phyloP scores from a whole-genome alignment of 1,140 invertebrate species.

The Propsilocerus akamusi region DNA sequence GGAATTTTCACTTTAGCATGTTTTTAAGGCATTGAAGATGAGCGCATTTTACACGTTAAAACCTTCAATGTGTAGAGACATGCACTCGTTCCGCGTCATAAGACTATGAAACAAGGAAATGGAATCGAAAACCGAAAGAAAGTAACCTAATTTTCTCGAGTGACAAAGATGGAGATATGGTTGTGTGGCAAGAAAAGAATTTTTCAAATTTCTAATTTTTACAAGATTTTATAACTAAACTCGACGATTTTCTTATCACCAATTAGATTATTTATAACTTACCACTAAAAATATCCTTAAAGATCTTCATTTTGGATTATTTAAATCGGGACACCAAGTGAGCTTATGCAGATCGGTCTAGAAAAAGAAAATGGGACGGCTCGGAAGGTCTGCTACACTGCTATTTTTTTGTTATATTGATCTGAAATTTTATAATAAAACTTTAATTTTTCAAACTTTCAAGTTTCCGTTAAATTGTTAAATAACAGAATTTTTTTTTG shows the following conservation, averaged over 20 bases:
- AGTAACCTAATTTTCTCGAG: too few species aligned
- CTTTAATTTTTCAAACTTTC: too few species aligned
- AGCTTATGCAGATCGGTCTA: too few species aligned
- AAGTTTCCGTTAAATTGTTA: too few species aligned
- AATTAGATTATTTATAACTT: slow-evolving; percentile 19
- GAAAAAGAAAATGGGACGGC: too few species aligned
- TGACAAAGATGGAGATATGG: not conserved
- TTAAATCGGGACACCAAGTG: too few species aligned
- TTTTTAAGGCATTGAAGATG: not conserved
- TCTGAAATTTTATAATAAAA: too few species aligned
- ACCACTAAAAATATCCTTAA: slow-evolving; percentile 89
- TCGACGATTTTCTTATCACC: not conserved
- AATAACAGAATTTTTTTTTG: too few species aligned
- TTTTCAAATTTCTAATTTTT: not conserved
- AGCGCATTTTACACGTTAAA: too few species aligned
- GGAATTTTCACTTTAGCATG: not conserved
- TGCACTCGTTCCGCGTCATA: slow-evolving; percentile 7
- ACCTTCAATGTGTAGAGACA: not conserved
- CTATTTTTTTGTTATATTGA: too few species aligned
- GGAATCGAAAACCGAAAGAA: too few species aligned
- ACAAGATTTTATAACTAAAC: not conserved
- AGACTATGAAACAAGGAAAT: not conserved
- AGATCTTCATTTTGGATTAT: slow-evolving; percentile 91
- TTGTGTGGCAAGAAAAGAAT: not conserved
- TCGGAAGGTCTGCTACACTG: too few species aligned